phyloP scores from a whole-genome alignment of 1,140 invertebrate species.

The Reticulitermes speratus region DNA sequence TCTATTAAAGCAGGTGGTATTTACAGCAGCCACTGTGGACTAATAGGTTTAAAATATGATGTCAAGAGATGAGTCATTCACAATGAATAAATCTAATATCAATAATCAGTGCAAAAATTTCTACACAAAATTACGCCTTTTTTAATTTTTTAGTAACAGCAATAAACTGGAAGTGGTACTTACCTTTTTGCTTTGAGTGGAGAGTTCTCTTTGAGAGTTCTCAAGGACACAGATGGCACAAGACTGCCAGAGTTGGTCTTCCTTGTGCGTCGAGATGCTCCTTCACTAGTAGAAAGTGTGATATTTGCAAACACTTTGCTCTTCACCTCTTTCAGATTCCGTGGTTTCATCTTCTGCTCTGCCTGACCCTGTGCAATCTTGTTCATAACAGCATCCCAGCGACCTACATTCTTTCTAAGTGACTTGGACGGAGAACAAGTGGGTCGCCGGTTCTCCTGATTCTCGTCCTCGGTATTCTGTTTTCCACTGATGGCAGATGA shows the following conservation, averaged over 20 bases:
- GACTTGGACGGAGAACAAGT: constrained; percentile 42
- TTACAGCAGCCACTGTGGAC: too few species aligned
- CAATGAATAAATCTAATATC: too few species aligned
- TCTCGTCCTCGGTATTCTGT: constrained; percentile 45
- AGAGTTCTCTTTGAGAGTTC: constrained; percentile 4
- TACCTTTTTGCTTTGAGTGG: constrained; percentile 30
- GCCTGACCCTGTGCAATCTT: constrained; percentile 73
- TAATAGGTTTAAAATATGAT: too few species aligned
- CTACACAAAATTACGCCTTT: too few species aligned
- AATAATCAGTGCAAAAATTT: too few species aligned
- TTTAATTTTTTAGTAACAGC: too few species aligned
- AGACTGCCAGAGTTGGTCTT: not conserved
- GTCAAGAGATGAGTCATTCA: too few species aligned
- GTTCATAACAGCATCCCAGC: constrained; percentile 79
- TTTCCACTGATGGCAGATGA: constrained; percentile 43
- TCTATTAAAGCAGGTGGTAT: too few species aligned
- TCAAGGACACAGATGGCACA: too few species aligned
- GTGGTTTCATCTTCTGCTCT: constrained; percentile 63
- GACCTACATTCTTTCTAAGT: constrained; percentile 52
- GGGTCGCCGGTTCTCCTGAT: constrained; percentile 37
- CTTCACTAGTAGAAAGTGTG: not conserved
- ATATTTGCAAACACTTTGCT: constrained; percentile 60
- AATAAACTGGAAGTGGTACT: not conserved
- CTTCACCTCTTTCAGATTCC: constrained; percentile 73
- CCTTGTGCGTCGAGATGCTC: not conserved